Conservation (phyloP, 2,797 vertebrate genomes). For the Sebastes hubbsi region DNA sequence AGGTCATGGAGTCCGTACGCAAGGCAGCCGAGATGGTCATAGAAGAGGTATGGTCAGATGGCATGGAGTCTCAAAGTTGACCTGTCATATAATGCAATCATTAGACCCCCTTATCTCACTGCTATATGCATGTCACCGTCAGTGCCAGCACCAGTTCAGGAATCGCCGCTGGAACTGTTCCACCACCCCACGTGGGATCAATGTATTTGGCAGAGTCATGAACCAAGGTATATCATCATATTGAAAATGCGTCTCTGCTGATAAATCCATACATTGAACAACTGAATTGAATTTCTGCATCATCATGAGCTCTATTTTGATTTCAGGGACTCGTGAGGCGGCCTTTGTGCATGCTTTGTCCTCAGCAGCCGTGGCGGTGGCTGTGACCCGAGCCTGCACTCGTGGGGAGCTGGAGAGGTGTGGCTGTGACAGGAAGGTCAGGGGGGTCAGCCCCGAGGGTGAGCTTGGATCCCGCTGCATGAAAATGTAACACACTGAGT, state of each 20-base stretch:
- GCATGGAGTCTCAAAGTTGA: not conserved
- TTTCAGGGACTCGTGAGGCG: constrained; percentile 79
- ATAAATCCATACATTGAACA: not conserved
- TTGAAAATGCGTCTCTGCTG: not conserved
- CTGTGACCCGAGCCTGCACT: constrained; percentile 85
- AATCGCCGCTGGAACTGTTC: constrained; percentile 86
- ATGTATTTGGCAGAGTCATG: constrained; percentile 83
- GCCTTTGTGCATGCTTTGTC: constrained; percentile 83
- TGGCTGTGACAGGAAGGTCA: constrained; percentile 84
- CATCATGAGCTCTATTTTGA: not conserved
- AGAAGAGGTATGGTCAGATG: constrained; percentile 75
- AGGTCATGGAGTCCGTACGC: constrained; percentile 85
- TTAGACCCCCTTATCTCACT: not conserved
- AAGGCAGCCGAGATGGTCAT: constrained; percentile 82
- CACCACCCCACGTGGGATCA: constrained; percentile 84
- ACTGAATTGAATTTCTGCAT: not conserved
- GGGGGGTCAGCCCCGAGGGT: constrained; percentile 86
- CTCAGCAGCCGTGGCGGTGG: constrained; percentile 78
- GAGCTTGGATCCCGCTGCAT: constrained; percentile 47
- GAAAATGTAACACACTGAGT: constrained; percentile 17
- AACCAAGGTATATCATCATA: constrained; percentile 77
- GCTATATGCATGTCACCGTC: constrained; percentile 15
- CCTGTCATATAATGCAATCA: not conserved
- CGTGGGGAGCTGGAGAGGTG: constrained; percentile 84
- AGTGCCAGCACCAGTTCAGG: constrained; percentile 87